Conservation (phyloP, 2,113 vertebrate species). For the Hiodon tergisus region DNA sequence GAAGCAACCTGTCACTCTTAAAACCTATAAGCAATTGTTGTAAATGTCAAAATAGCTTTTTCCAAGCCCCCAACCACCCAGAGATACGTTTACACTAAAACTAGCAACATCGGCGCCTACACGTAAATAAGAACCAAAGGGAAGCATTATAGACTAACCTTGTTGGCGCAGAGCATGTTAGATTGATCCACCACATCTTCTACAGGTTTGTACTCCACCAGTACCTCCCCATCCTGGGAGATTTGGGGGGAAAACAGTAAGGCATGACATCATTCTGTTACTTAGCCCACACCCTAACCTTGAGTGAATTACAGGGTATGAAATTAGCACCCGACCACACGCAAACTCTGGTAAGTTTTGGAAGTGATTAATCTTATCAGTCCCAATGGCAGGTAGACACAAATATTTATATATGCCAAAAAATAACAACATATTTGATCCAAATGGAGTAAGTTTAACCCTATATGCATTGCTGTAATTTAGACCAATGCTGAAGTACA, state of each 20-base stretch:
- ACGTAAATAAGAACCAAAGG: conserved; percentile 23
- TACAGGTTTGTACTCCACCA: conserved; percentile 84
- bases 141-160: conserved; percentile 62
- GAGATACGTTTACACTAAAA: not conserved
- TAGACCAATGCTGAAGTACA: too few species aligned
- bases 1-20: not conserved
- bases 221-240: conserved; percentile 76
- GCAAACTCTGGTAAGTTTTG: too few species aligned
- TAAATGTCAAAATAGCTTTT: not conserved
- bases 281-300: not conserved
- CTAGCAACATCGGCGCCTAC: not conserved
- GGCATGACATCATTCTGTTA: not conserved
- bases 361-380: too few species aligned
- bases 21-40: not conserved
- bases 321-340: too few species aligned
- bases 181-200: conserved; percentile 84
- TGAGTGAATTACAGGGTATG: not conserved
- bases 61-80: not conserved
- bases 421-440: too few species aligned
- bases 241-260: conserved; percentile 19
- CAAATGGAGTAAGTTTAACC: too few species aligned
- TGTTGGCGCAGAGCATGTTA: conserved; percentile 89
- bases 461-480: too few species aligned
- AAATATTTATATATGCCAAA: too few species aligned
- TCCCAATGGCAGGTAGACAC: too few species aligned